Conservation (phyloP, 2,797 vertebrate genomes). For the Bufotes viridis region DNA sequence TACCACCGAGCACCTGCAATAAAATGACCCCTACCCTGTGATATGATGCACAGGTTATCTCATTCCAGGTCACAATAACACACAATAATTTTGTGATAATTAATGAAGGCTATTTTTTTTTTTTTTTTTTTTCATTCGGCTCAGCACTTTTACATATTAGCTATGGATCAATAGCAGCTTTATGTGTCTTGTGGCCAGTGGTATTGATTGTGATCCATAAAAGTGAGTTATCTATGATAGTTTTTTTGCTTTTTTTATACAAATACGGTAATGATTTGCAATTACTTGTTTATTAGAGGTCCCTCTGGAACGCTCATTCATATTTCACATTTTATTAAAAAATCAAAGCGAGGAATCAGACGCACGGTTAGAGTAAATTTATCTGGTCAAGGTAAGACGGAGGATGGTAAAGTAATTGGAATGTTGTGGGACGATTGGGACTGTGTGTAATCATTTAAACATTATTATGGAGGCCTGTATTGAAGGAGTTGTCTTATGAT, state of each 20-base stretch:
- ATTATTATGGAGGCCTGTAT: not conserved
- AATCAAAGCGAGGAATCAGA: conserved; percentile 7
- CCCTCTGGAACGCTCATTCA: not conserved
- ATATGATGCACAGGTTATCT: not conserved
- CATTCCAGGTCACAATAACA: conserved; percentile 19
- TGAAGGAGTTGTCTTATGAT: not conserved
- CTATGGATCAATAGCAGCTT: conserved; percentile 44
- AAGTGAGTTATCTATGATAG: conserved; percentile 52
- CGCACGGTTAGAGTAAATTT: not conserved
- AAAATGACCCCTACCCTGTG: not conserved
- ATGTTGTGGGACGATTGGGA: not conserved
- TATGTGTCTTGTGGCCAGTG: conserved; percentile 43
- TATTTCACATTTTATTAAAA: conserved; percentile 38
- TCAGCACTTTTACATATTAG: conserved; percentile 48
- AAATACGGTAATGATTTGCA: conserved; percentile 47
- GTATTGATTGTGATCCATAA: conserved; percentile 54
- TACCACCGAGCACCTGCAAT: not conserved
- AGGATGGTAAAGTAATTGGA: not conserved
- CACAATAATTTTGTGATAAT: conserved; percentile 49
- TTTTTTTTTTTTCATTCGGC: conserved; percentile 41
- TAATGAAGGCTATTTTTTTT: conserved; percentile 58
- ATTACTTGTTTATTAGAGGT: conserved; percentile 34
- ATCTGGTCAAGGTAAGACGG: not conserved
- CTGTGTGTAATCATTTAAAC: not conserved
- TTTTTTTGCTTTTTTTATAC: conserved; percentile 7